Evolutionary conservation across 2,888 invertebrate genomes (phyloP).

Genomic region (Phyllotreta striolata): DNA sequence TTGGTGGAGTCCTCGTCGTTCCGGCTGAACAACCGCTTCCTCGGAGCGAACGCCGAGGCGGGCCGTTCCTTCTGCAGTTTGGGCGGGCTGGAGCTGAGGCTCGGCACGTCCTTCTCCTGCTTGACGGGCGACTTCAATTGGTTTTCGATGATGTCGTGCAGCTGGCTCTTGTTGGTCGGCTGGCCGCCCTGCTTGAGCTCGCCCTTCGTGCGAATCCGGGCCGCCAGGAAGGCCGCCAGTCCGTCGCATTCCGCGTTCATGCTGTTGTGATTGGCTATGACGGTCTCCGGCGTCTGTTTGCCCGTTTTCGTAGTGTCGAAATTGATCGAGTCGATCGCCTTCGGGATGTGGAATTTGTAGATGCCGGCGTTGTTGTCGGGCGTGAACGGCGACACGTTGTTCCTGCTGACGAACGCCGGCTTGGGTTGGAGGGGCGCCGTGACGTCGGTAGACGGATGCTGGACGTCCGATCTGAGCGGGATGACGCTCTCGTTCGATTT

Average conservation of each 20-base stretch:
- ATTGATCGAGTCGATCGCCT: conserved; percentile 73
- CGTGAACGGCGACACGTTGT: conserved; percentile 67
- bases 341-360: conserved; percentile 72
- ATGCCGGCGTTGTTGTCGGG: conserved; percentile 64
- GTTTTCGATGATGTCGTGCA: conserved; percentile 49
- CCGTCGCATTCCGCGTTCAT: conserved; percentile 62
- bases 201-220: conserved; percentile 85
- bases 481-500: conserved; percentile 47
- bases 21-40: conserved; percentile 68
- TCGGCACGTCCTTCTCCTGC: conserved; percentile 52
- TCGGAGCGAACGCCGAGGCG: conserved; percentile 53
- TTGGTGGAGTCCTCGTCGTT: conserved; percentile 63
- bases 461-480: conserved; percentile 52
- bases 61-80: conserved; percentile 61
- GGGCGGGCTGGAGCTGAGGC: conserved; percentile 60
- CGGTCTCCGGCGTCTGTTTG: conserved; percentile 45
- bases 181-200: conserved; percentile 72
- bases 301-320: conserved; percentile 52
- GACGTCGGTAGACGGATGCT: conserved; percentile 60
- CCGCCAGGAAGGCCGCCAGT: conserved; percentile 69
- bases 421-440: conserved; percentile 61
- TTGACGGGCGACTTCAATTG: conserved; percentile 62
- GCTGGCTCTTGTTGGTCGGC: conserved; percentile 39
- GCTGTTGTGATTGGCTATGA: conserved; percentile 47
- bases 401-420: conserved; percentile 62